These are phyloP conservation scores for Panthera leo DNA, from an alignment of 2,113 vertebrate genomes.

Conservation along the genomic window DNA sequence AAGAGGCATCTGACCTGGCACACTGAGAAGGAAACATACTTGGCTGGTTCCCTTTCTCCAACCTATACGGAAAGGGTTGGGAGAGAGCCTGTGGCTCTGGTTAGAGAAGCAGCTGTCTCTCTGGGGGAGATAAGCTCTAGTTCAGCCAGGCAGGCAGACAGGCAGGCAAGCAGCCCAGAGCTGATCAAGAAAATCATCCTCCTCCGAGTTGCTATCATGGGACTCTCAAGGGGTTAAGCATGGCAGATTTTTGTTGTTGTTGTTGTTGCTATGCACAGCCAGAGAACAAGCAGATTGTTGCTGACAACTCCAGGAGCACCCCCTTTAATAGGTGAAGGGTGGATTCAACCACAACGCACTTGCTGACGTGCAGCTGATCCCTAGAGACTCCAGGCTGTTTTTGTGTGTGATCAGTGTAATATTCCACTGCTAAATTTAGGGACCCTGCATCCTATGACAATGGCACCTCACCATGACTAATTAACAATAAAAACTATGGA, in stretches of 20 bases:
- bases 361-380: constrained; percentile 82
- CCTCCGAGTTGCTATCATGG: constrained; percentile 34
- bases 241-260: constrained; percentile 74
- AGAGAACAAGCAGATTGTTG: constrained; percentile 64
- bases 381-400: constrained; percentile 84
- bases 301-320: constrained; percentile 78
- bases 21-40: background rate
- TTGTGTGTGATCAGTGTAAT: constrained; percentile 86
- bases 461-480: constrained; percentile 86
- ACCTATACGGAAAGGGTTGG: background rate
- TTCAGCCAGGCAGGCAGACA: background rate
- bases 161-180: constrained; percentile 38
- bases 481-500: constrained; percentile 84
- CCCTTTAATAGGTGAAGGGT: constrained; percentile 84
- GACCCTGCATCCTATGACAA: constrained; percentile 83
- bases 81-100: background rate
- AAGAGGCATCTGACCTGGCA: background rate
- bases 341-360: constrained; percentile 82
- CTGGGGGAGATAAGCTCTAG: background rate
- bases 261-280: constrained; percentile 84
- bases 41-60: background rate
- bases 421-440: constrained; percentile 89
- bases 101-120: background rate
- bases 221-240: constrained; percentile 83
- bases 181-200: constrained; percentile 58